Percentiles rank a stretch among this genome's conserved stretches.
These are phyloP conservation scores for Drosophila rubida DNA, from an alignment of 2,888 invertebrate genomes.

Conservation along the genomic window DNA sequence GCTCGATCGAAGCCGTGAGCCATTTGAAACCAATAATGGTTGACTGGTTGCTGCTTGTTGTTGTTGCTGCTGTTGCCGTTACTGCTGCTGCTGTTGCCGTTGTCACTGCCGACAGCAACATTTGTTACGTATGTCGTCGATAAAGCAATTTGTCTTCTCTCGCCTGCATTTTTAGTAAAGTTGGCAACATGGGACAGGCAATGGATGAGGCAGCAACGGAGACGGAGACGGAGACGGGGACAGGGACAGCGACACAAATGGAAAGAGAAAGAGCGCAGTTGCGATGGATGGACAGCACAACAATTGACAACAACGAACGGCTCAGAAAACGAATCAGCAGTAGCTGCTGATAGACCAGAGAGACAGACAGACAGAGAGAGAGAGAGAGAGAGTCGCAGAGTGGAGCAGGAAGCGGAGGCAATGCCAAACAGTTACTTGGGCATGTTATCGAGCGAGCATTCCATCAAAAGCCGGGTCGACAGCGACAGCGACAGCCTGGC, in stretches of 20 bases:
- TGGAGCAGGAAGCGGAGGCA: slow-evolving; percentile 26
- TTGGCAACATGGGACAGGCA: slow-evolving; percentile 50
- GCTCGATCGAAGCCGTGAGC: slow-evolving; percentile 55
- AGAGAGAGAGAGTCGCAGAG: not conserved
- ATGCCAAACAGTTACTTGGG: slow-evolving; percentile 77
- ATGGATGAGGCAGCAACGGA: not conserved
- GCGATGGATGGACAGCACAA: slow-evolving; percentile 43
- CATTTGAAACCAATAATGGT: slow-evolving; percentile 77
- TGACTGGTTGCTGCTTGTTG: slow-evolving; percentile 50
- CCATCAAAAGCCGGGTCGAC: slow-evolving; percentile 33
- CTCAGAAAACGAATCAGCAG: slow-evolving; percentile 53
- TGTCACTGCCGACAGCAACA: slow-evolving; percentile 80
- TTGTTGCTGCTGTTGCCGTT: slow-evolving; percentile 25
- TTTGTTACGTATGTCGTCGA: slow-evolving; percentile 80
- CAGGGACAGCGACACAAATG: not conserved
- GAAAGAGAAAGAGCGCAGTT: not conserved
- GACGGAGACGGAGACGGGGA: not conserved
- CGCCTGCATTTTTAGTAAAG: slow-evolving; percentile 70
- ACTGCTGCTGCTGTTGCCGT: slow-evolving; percentile 53
- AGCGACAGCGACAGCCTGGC: slow-evolving; percentile 13
- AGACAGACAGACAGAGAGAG: not conserved
- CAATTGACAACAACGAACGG: slow-evolving; percentile 68
- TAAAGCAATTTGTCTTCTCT: slow-evolving; percentile 79
- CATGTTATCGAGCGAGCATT: slow-evolving; percentile 65
- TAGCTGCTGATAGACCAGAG: slow-evolving; percentile 7